phyloP scores from a whole-genome alignment of 2,888 invertebrate genomes.

The Diaprepes abbreviatus region DNA sequence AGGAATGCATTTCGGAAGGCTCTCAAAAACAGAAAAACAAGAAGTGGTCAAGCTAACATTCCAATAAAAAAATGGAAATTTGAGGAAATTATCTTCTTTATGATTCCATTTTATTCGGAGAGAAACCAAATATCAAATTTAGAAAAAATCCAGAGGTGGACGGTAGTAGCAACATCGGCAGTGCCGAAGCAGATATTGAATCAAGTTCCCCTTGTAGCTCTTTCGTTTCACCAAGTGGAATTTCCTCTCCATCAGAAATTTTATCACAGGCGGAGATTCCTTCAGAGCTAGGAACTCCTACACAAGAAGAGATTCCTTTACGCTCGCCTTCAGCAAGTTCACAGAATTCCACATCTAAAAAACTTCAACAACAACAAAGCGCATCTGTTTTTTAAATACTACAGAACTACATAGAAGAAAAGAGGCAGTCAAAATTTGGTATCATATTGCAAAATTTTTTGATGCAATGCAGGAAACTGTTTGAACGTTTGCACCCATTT shows the following conservation, averaged over 20 bases:
- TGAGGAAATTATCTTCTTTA: conserved; percentile 45
- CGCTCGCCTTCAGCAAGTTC: not conserved
- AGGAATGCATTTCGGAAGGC: conserved; percentile 42
- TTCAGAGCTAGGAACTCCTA: too few species aligned
- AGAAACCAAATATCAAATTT: conserved; percentile 37
- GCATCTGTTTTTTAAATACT: not conserved
- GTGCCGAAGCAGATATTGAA: not conserved
- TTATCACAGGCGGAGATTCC: too few species aligned
- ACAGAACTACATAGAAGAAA: conserved; percentile 11
- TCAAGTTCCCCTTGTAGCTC: not conserved
- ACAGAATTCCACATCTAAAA: not conserved
- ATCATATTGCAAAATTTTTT: conserved; percentile 41
- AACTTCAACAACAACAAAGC: not conserved
- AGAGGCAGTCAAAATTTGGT: conserved; percentile 11
- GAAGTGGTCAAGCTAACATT: conserved; percentile 36
- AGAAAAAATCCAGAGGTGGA: conserved; percentile 8
- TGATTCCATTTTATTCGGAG: conserved; percentile 36
- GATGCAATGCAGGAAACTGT: conserved; percentile 39
- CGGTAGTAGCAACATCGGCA: not conserved
- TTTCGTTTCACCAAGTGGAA: conserved; percentile 14
- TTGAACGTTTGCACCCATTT: too few species aligned
- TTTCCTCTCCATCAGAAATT: too few species aligned
- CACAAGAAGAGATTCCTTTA: not conserved
- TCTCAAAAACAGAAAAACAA: conserved; percentile 31
- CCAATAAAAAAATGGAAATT: conserved; percentile 44